Base-by-base conservation (phyloP, 1,140 invertebrate species). In the Chrysoperla carnea region DNA sequence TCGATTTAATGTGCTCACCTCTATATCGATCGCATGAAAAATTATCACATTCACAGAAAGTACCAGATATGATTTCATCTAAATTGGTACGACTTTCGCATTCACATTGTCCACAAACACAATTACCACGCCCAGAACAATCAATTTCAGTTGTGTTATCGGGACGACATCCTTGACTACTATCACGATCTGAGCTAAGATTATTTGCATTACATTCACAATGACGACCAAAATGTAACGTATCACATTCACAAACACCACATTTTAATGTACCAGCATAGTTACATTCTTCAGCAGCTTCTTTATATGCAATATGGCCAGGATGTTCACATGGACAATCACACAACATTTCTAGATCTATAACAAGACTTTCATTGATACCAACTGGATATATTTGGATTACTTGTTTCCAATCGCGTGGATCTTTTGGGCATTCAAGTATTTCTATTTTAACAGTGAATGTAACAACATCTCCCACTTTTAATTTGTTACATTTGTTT, bases 401-500 rank as follows among this genome's bases (percentile, higher is more conserved):
- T 11, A 56, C 69, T 56, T 78, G 73, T 2, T 67, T 64, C 70
- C 75, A 80, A 43, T 82, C 68, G 12, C 57, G 60, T 8, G 59
- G 62, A 55, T 82, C 66, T 28, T 57, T 52, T 8, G 69, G 75
- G 58, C 73, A 83, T 50, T 66, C 53, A 1, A 57, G 52, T 2
- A 67, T 64, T 56, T 67, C 61, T 11, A 69, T 55, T 38, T 66
- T 42, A 31, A 63, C 55, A 31, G 52, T 62, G 47, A 66, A 69
- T 37, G 61, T 56, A 11, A 69, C 58, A 17, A 58, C 45, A 45
- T 70, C 64, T 35, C 76, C 76, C 44, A 66, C 62, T 28, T 72
- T 65, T n/a, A 66, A 54, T 35, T 83, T 85, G 45, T 85, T 80
- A 57, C 92, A 96, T 63, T 84, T 86, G 45, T 77, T 84, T 1